Evolutionary conservation across 64 coral and sea anemone genomes (phyloP), one percentile per base, ranked within the genome.

Genomic region (Dendronephthya gigantea): DNA sequence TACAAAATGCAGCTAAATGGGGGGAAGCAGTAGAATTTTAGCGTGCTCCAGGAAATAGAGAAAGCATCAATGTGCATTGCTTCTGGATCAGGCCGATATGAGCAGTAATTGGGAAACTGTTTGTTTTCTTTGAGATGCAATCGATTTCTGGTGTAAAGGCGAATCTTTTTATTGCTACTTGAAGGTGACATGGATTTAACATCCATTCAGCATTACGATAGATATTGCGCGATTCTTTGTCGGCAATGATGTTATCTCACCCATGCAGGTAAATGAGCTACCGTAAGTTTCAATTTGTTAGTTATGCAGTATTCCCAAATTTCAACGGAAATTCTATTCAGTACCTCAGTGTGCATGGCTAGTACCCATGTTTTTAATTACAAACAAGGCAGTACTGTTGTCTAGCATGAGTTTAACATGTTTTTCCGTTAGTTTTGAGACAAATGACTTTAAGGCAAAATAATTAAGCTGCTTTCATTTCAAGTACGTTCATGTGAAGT

Each of bases 321-420:
- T 0, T 48, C n/a, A 2, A 9, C 45, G 30, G 88, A 38, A 29
- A 55, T 84, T 30, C 33, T 85, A 28, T 90, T 70, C 12, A 82
- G 68, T 1, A 13, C 34, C 16, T 68, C 7, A 62, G 72, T 87
- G n/a, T n/a, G n/a, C n/a, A 28, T 87, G 88, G 39, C 39, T 86
- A 69, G 72, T 74, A 15, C 90, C 91, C 91, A 86, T 93, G 22
- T 75, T 58, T 36, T 82, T 47, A n/a, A 89, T 30, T 68, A 88
- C 84, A 66, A 34, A 48, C 31, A 89, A 50, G 82, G 90, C 43
- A 19, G 81, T 92, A 65, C 87, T 86, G 51, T 86, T 92, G 50
- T 92, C 83, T 43, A 37, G 51, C 91, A 93, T 70, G 7, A 93
- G 49, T 45, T 45, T 83, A 27, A 93, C 83, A 68, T 90, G 88